Evolutionary conservation across 2,797 vertebrate species (phyloP).

Genomic region (Helicolenus hilgendorfi): DNA sequence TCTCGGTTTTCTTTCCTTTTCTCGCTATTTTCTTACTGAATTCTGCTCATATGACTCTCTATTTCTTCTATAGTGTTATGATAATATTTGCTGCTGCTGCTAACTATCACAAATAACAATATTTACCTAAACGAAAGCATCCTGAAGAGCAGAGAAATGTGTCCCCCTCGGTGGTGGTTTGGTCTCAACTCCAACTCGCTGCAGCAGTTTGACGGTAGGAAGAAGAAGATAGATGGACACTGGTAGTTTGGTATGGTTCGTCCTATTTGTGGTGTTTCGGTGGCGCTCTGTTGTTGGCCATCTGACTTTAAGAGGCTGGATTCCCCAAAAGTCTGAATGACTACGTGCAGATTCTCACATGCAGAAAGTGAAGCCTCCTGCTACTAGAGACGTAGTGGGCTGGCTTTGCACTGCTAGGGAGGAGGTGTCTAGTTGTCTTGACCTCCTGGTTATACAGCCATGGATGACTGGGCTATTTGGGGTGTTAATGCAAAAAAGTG

Average conservation of each 20-base stretch:
- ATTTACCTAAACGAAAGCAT: conserved; percentile 74
- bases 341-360: conserved; percentile 91
- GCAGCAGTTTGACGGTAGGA: not conserved
- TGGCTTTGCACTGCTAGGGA: conserved; percentile 38
- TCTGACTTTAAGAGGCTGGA: conserved; percentile 63
- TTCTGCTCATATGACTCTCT: fast-evolving
- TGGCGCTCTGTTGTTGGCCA: conserved; percentile 59
- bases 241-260: not conserved
- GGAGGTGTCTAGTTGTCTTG: conserved; percentile 59
- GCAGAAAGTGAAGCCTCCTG: conserved; percentile 30
- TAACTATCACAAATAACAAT: not conserved
- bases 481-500: not conserved
- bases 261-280: conserved; percentile 55
- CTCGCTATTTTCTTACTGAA: not conserved
- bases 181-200: not conserved
- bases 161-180: not conserved
- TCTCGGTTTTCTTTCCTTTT: not conserved
- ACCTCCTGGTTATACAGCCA: not conserved
- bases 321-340: conserved; percentile 37
- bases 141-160: not conserved
- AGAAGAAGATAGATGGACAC: not conserved
- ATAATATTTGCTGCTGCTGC: no score
- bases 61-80: fast-evolving
- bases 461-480: conserved; percentile 9
- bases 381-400: conserved; percentile 16